Base-by-base conservation (phyloP, 53 echinoderm and acorn worm species). In the Holothuria scabra region DNA sequence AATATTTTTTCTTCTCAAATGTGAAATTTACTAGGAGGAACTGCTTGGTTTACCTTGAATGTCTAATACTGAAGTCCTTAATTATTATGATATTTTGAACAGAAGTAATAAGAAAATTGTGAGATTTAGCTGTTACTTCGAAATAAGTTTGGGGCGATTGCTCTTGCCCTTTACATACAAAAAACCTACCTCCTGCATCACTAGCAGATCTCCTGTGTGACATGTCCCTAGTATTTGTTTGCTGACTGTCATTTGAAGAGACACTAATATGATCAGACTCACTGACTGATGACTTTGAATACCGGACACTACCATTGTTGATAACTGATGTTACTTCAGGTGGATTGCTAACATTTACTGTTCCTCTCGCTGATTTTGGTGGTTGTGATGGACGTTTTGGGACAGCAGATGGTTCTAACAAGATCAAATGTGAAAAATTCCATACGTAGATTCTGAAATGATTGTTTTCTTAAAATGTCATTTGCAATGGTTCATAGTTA, bases 341-440 rank as follows among this genome's bases (percentile, higher is more conserved):
- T 11, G 44, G 72, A 3, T 49, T 30, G 24, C 44, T 72, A 2
- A 65, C 66, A 34, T 66, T 44, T 4, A 76, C 84, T 3, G 83
- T 84, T 31, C 88, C 88, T 52, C 88, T 84, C 18, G 88, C 88
- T 13, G 88, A 88, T 34, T 74, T 83, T 21, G 83, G 83, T 52
- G 66, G 63, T 4, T 74, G 56, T 41, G 83, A 75, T 2, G 83
- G 83, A 57, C 65, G 67, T 21, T 55, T n/a, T 35, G 37, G 65
- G 83, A 55, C 60, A 29, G 46, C 61, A 62, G 83, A 38, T 37
- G 63, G 59, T 22, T 25, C 55, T 55, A 30, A 5, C 7, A 10
- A 6, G 41, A 41, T 41, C 13, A 38, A 12, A n/a, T n/a, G n/a
- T n/a, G n/a, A 82, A 35, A 82, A 10, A 26, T 41, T 44, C 21